Evolutionary conservation across 1,140 invertebrate genomes (phyloP).

Genomic region (Trichonephila inaurata): DNA sequence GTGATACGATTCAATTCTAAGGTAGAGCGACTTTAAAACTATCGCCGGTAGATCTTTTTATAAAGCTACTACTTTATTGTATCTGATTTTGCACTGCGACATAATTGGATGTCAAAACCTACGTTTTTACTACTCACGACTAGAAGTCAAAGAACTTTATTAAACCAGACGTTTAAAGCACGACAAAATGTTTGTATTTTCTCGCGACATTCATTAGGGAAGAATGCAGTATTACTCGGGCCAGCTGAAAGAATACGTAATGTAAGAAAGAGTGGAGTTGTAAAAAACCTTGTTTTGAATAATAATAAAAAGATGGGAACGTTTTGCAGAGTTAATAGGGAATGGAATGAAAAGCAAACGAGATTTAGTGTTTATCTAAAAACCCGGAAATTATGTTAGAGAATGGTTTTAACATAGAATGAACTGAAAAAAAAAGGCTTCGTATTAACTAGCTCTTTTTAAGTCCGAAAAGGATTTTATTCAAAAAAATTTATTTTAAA

Average conservation of each 20-base stretch:
- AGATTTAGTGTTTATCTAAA: neutral
- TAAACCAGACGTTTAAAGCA: constrained; percentile 39
- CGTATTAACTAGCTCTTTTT: no score
- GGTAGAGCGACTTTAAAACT: neutral
- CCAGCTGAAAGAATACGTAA: neutral
- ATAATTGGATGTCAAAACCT: constrained; percentile 32
- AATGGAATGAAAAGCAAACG: constrained; percentile 6
- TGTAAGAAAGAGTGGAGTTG: neutral
- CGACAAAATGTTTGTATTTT: constrained; percentile 14
- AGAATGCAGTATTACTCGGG: constrained; percentile 10
- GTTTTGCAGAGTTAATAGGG: neutral
- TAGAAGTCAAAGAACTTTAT: constrained; percentile 65
- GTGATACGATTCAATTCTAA: neutral
- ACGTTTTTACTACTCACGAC: constrained; percentile 50
- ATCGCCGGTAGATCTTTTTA: neutral
- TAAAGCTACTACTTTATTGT: neutral
- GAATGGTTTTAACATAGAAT: no score
- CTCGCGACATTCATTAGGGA: constrained; percentile 41
- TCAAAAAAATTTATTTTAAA: no score
- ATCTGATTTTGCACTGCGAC: constrained; percentile 21
- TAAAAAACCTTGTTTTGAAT: neutral
- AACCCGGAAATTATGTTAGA: neutral
- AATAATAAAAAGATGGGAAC: neutral
- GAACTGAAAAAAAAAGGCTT: no score
- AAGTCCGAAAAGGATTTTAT: no score